These are phyloP conservation scores for Drosophila micromelanica DNA, from an alignment of 1,140 invertebrate species.

Conservation along the genomic window DNA sequence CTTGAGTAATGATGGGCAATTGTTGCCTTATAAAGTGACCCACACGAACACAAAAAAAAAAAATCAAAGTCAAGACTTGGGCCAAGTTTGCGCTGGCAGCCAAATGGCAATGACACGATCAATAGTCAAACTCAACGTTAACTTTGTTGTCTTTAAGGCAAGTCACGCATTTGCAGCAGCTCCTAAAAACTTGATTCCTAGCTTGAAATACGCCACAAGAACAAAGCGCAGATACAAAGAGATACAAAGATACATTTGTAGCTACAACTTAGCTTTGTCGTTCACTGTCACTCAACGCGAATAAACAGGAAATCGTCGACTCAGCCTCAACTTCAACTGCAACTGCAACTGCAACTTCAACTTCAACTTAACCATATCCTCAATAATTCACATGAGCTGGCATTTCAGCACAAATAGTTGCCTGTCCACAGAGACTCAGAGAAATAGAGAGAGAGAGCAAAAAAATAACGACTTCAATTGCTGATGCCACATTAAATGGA, in stretches of 20 bases:
- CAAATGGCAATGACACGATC: conserved; percentile 61
- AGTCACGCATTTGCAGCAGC: conserved; percentile 63
- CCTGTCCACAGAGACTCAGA: neutral
- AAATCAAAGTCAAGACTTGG: conserved; percentile 44
- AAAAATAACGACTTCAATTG: neutral
- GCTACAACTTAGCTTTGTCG: conserved; percentile 72
- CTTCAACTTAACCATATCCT: conserved; percentile 47
- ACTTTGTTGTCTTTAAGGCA: conserved; percentile 42
- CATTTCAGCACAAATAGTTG: conserved; percentile 5
- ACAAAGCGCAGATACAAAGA: conserved; percentile 27
- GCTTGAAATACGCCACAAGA: conserved; percentile 35
- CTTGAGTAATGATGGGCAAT: conserved; percentile 19
- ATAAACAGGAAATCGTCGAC: conserved; percentile 69
- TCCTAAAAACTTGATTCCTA: conserved; percentile 70
- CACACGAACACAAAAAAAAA: conserved; percentile 10
- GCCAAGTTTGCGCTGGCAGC: conserved; percentile 17
- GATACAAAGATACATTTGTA: conserved; percentile 75
- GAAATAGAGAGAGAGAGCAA: too few relatives aligned
- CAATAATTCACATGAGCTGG: conserved; percentile 47
- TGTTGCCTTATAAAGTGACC: conserved; percentile 14
- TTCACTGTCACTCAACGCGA: conserved; percentile 56
- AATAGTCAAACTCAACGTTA: conserved; percentile 28
- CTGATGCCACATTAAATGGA: conserved; percentile 21
- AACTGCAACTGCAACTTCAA: neutral
- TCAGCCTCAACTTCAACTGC: conserved; percentile 24